Conservation (phyloP, 1,140 invertebrate species). For the Diorhabda elongata region DNA sequence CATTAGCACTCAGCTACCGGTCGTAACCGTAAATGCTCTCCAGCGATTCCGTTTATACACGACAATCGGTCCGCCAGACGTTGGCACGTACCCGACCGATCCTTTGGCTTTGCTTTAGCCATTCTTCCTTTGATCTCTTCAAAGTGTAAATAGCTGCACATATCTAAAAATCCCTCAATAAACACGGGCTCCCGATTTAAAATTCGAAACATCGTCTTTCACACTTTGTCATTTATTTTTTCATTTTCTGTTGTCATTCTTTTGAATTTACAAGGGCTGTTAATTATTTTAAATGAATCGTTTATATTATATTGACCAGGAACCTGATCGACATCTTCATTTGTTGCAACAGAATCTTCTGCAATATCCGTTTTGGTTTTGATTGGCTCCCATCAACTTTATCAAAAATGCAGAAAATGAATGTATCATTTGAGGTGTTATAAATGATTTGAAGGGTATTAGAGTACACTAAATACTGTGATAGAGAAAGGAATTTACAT, state of each 20-base stretch:
- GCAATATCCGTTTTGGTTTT: too few relatives aligned
- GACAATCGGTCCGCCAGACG: slow-evolving; percentile 21
- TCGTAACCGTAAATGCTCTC: slow-evolving; percentile 38
- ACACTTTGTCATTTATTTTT: slow-evolving; percentile 11
- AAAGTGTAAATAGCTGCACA: slow-evolving; percentile 17
- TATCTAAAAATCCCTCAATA: slow-evolving; percentile 14
- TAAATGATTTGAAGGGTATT: too few relatives aligned
- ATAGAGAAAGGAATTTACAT: too few relatives aligned
- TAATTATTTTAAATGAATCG: too few relatives aligned
- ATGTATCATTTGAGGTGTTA: too few relatives aligned
- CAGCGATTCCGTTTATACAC: slow-evolving; percentile 34
- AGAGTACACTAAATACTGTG: too few relatives aligned
- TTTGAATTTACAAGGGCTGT: background rate
- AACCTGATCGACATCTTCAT: too few relatives aligned
- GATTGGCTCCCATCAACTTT: too few relatives aligned
- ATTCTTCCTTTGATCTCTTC: slow-evolving; percentile 18
- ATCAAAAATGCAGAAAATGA: too few relatives aligned
- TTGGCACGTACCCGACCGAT: slow-evolving; percentile 23
- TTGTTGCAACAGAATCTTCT: too few relatives aligned
- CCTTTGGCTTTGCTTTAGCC: slow-evolving; percentile 15
- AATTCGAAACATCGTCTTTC: slow-evolving; percentile 8
- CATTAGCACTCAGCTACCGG: slow-evolving; percentile 38
- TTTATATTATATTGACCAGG: too few relatives aligned
- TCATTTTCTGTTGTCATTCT: background rate
- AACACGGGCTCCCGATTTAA: slow-evolving; percentile 5